Evolutionary conservation across 2,888 invertebrate species (phyloP).

Genomic region (Odontothrips loti): DNA sequence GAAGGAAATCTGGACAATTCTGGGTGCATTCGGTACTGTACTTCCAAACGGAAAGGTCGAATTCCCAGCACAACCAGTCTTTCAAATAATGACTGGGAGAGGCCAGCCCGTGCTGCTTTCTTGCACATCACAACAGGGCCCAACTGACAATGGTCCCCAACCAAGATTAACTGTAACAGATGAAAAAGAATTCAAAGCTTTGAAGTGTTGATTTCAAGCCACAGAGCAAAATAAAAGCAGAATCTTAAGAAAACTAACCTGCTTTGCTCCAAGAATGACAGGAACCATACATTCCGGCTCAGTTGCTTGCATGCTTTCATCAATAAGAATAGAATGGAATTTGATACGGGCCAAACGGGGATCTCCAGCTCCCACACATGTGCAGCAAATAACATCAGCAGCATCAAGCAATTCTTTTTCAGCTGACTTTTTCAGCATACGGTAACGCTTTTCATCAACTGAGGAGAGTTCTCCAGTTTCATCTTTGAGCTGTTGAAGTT

Average conservation of each 20-base stretch:
- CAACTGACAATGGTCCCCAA: constrained; percentile 98
- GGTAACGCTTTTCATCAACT: constrained; percentile 90
- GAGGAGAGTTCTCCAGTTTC: constrained; percentile 97
- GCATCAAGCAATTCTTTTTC: constrained; percentile 88
- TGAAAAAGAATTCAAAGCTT: constrained; percentile 3
- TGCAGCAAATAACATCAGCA: constrained; percentile 98
- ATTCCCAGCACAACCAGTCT: constrained; percentile 95
- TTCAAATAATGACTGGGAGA: constrained; percentile 96
- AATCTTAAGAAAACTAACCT: constrained; percentile 48
- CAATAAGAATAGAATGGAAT: constrained; percentile 93
- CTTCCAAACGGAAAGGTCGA: constrained; percentile 92
- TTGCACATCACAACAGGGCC: constrained; percentile 99
- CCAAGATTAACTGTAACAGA: constrained; percentile 69
- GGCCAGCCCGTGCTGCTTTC: constrained; percentile 93
- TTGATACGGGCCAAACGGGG: constrained; percentile 87
- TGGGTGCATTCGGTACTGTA: constrained; percentile 99
- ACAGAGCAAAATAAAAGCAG: background rate
- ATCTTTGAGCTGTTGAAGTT: constrained; percentile 93
- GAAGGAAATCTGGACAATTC: constrained; percentile 96
- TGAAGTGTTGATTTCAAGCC: background rate
- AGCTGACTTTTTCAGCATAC: constrained; percentile 82
- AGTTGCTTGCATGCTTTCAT: constrained; percentile 96
- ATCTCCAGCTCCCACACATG: constrained; percentile 98
- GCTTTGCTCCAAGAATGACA: constrained; percentile 93
- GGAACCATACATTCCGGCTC: constrained; percentile 99